Evolutionary conservation across 2,797 vertebrate genomes (phyloP), one percentile per base, ranked within the genome.

Genomic region (Sebastes glaucus): DNA sequence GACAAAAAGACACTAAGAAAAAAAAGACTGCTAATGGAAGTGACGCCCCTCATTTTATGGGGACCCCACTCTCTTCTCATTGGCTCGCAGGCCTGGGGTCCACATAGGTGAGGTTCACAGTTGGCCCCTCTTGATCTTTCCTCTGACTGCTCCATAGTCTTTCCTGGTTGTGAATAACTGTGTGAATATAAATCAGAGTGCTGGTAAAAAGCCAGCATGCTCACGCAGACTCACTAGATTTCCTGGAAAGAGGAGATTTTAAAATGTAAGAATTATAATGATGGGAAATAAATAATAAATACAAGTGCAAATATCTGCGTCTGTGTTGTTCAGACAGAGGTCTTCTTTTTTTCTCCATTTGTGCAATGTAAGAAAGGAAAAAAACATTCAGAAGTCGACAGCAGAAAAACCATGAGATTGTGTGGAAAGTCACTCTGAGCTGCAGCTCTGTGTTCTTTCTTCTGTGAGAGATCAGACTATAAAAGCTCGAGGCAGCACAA

Each of bases 371-470:
- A 55, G 55, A 38, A 33, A 59, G 81, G 69, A 71, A 59, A 70
- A 71, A 74, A 55, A 2, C 25, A 30, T 33, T 83, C 66, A 79
- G 57, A 80, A 61, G 27, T 71, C 7, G 9, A 74, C 70, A 69
- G 70, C 30, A 69, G 61, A 71, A 65, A 74, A 87, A 52, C 49
- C 46, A 49, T 46, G 49, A 64, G 65, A 16, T 72, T 73, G 70
- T 84, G 82, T 80, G 67, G 57, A 77, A 87, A 87, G 73, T 87
- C 75, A 70, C 52, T 72, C 18, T 71, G 74, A 84, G 83, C 80
- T 65, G 68, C 60, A 67, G 79, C 66, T 61, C 35, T 72, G 52
- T 74, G 69, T 74, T 82, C 80, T 77, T 72, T 69, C 46, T 74
- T 80, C 65, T 81, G 77, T 60, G 55, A 80, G 78, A 87, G 77